Conservation (phyloP, 1,140 invertebrate genomes). For the Conus betulinus region DNA sequence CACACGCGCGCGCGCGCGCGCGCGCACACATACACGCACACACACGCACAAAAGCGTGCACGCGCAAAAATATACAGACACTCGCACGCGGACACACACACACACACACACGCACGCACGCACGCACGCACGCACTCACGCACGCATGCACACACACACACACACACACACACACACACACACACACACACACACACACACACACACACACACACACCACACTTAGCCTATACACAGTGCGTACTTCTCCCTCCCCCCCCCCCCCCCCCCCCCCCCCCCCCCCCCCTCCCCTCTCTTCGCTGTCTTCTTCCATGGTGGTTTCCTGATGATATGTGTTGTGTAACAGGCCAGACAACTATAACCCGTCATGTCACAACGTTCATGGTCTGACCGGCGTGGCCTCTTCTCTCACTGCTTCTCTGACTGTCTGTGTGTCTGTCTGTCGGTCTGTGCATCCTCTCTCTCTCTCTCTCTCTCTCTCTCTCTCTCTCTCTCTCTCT, state of each 20-base stretch:
- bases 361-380: neutral
- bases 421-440: no score
- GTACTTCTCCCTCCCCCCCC: no score
- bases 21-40: neutral
- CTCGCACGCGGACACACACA: neutral
- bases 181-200: constrained; percentile 1
- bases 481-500: no score
- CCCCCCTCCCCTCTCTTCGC: neutral
- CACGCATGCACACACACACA: no score
- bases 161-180: neutral
- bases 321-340: constrained; percentile 60
- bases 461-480: no score
- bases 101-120: neutral
- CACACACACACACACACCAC: neutral
- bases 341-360: constrained; percentile 59
- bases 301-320: constrained; percentile 48
- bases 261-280: no score
- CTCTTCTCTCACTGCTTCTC: no score
- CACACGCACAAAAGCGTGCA: no score
- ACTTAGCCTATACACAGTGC: neutral
- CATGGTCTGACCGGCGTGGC: neutral
- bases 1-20: neutral
- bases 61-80: no score
- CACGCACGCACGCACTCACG: no score
- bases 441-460: no score